Percentiles rank a stretch among this genome's conserved stretches.
Evolutionary conservation across 1,140 invertebrate genomes (phyloP).

Genomic region (Bombus soroeensis): DNA sequence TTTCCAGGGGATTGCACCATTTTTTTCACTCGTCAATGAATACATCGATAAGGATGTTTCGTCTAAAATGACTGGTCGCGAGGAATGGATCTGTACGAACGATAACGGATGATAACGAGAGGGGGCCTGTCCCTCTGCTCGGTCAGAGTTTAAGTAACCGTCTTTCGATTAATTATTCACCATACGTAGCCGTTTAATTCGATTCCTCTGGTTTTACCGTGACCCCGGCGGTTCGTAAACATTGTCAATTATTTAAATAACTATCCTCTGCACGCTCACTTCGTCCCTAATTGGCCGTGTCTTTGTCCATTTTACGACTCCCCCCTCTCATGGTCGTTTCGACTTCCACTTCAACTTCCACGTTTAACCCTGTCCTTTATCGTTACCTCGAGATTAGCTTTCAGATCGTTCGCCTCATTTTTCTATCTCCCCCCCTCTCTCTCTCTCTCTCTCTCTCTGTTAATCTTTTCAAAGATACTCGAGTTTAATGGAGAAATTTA

Average conservation of each 20-base stretch:
- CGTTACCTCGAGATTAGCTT: neutral
- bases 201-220: conserved; percentile 66
- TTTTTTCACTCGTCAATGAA: conserved; percentile 24
- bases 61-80: neutral
- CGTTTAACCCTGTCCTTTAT: neutral
- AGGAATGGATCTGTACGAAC: conserved; percentile 37
- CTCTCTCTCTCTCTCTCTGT: neutral
- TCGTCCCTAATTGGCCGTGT: conserved; percentile 62
- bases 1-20: conserved; percentile 34
- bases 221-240: conserved; percentile 75
- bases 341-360: neutral
- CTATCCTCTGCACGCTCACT: conserved; percentile 55
- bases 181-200: conserved; percentile 79
- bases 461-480: neutral
- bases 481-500: neutral
- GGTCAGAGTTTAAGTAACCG: conserved; percentile 75
- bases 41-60: conserved; percentile 38
- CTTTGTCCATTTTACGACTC: conserved; percentile 55
- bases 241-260: conserved; percentile 83
- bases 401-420: neutral
- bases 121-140: conserved; percentile 15
- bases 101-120: conserved; percentile 40
- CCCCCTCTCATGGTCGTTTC: neutral
- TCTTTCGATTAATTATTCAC: conserved; percentile 79
- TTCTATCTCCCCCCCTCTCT: neutral